Conservation (phyloP, 1,140 invertebrate species). For the Drosophila jambulina region DNA sequence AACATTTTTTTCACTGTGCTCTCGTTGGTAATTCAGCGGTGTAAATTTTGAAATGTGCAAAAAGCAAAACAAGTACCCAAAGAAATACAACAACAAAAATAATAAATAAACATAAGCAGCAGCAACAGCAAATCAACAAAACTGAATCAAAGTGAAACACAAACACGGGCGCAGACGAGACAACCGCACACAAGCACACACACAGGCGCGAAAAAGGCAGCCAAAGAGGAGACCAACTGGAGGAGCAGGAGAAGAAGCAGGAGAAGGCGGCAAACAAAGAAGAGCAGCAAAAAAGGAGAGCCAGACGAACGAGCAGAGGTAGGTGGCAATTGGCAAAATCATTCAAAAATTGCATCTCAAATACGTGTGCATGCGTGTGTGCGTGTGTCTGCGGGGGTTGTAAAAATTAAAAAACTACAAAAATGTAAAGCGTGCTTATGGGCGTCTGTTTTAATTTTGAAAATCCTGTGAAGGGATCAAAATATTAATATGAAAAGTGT, state of each 20-base stretch:
- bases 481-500: not conserved
- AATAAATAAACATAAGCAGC: slow-evolving; percentile 18
- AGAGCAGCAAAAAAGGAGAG: slow-evolving; percentile 22
- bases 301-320: slow-evolving; percentile 1
- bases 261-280: slow-evolving; percentile 13
- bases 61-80: slow-evolving; percentile 8
- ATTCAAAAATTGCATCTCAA: slow-evolving; percentile 25
- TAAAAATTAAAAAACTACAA: slow-evolving; percentile 2
- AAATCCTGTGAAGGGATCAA: slow-evolving; percentile 2
- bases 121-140: slow-evolving; percentile 40
- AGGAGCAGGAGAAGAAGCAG: no score
- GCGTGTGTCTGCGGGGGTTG: slow-evolving; percentile 3
- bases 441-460: not conserved
- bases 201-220: slow-evolving; percentile 7
- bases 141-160: slow-evolving; percentile 40
- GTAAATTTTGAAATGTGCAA: slow-evolving; percentile 34
- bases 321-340: slow-evolving; percentile 21
- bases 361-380: not conserved
- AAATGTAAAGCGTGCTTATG: slow-evolving; percentile 24
- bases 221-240: slow-evolving; percentile 1
- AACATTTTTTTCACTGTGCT: slow-evolving; percentile 59
- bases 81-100: slow-evolving; percentile 5
- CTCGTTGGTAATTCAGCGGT: slow-evolving; percentile 37
- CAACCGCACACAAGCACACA: not conserved
- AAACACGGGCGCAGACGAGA: slow-evolving; percentile 19